A percentile compares a stretch with the other conserved stretches of the same genome.
Evolutionary conservation across 2,888 invertebrate species (phyloP).

Genomic region (Pammene aurita): DNA sequence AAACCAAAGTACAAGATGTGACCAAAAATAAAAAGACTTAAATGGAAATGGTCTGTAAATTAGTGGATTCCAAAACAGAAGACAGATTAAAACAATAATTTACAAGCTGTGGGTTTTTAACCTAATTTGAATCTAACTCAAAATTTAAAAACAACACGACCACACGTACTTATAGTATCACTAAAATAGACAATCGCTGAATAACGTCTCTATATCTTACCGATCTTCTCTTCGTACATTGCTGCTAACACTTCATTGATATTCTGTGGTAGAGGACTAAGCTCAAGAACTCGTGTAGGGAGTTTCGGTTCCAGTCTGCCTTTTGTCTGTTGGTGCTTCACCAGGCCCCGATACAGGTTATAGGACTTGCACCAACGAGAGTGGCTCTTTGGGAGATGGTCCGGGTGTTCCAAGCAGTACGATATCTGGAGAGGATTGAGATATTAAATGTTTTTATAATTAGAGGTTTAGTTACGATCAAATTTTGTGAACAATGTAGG

Average conservation of each 20-base stretch:
- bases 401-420: conserved; percentile 76
- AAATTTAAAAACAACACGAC: too few species aligned
- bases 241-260: conserved; percentile 76
- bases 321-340: conserved; percentile 82
- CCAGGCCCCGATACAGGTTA: conserved; percentile 83
- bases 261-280: conserved; percentile 66
- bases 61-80: too few species aligned
- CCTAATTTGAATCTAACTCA: too few species aligned
- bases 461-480: too few species aligned
- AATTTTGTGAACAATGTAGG: too few species aligned
- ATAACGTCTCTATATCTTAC: conserved; percentile 51
- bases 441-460: not conserved
- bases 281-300: conserved; percentile 74
- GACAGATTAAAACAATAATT: too few species aligned
- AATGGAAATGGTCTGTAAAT: too few species aligned
- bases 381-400: conserved; percentile 81
- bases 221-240: conserved; percentile 76
- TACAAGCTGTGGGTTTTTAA: too few species aligned
- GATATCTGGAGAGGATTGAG: conserved; percentile 69
- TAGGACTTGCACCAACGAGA: conserved; percentile 85
- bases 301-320: conserved; percentile 84
- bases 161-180: too few species aligned
- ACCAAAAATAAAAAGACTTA: too few species aligned
- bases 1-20: too few species aligned
- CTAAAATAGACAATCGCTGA: too few species aligned